These are phyloP conservation scores for Mus pahari DNA, from an alignment of 2,113 vertebrate genomes.

Conservation along the genomic window DNA sequence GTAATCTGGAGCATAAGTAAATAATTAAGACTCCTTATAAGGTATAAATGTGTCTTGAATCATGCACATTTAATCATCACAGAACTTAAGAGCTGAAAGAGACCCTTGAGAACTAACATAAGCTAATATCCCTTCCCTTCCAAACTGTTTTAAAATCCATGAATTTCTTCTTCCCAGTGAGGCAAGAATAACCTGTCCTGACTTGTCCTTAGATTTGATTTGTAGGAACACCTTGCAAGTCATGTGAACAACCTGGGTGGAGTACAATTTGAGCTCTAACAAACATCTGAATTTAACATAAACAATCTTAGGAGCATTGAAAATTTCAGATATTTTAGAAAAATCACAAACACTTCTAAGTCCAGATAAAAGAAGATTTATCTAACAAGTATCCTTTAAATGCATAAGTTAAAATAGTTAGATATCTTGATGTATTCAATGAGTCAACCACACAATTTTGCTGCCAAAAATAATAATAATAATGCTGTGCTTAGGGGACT, in stretches of 20 bases:
- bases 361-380: conserved; percentile 39
- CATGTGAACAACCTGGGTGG: conserved; percentile 65
- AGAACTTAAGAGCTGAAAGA: conserved; percentile 44
- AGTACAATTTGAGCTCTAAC: conserved; percentile 35
- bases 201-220: conserved; percentile 67
- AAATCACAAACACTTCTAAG: conserved; percentile 55
- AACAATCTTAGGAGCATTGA: neutral
- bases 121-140: conserved; percentile 49
- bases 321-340: conserved; percentile 65
- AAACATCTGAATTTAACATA: conserved; percentile 21
- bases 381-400: neutral
- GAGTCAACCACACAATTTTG: conserved; percentile 54
- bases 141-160: conserved; percentile 60
- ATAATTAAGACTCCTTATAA: conserved; percentile 1
- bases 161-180: conserved; percentile 39
- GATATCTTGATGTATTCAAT: conserved; percentile 49
- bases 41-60: conserved; percentile 29
- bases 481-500: neutral
- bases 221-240: conserved; percentile 63
- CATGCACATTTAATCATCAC: conserved; percentile 40
- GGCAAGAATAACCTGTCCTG: conserved; percentile 60
- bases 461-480: conserved; percentile 15
- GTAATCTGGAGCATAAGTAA: conserved; percentile 59
- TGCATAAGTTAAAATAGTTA: neutral
- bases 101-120: conserved; percentile 48